phyloP scores from a whole-genome alignment of 2,113 vertebrate species.

The Zingel zingel region DNA sequence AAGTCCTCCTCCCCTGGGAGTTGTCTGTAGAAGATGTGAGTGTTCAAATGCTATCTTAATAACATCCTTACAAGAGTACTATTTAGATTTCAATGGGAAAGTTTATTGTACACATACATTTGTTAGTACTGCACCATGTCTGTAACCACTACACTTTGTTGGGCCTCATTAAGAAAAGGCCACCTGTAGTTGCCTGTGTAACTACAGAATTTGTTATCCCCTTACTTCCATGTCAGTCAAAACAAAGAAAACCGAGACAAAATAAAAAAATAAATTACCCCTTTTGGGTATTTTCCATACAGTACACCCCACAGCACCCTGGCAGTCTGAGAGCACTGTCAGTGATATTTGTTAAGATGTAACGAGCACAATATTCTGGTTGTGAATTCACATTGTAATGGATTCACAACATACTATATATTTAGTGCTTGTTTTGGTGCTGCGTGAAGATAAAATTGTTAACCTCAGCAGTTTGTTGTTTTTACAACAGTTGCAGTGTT shows the following conservation, averaged over 20 bases:
- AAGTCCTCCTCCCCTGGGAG: background rate
- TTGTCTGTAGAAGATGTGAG: background rate
- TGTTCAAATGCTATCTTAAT: background rate
- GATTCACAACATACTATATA: background rate
- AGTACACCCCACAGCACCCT: background rate
- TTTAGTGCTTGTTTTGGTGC: background rate
- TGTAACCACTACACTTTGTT: background rate
- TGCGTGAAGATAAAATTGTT: background rate
- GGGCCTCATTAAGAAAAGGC: background rate
- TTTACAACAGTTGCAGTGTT: background rate
- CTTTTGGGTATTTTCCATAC: no score
- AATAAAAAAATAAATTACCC: no score
- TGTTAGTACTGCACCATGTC: background rate
- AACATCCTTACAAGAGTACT: background rate
- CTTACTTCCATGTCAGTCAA: no score
- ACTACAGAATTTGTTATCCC: no score
- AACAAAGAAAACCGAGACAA: no score
- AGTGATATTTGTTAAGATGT: background rate
- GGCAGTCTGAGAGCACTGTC: background rate
- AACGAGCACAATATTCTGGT: background rate
- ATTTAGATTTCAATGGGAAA: background rate
- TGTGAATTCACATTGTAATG: background rate
- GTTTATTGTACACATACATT: background rate
- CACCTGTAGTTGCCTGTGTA: background rate
- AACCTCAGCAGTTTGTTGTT: constrained; percentile 6